Evolutionary conservation across 2,888 invertebrate genomes (phyloP).

Genomic region (Agrilus cyanescens): DNA sequence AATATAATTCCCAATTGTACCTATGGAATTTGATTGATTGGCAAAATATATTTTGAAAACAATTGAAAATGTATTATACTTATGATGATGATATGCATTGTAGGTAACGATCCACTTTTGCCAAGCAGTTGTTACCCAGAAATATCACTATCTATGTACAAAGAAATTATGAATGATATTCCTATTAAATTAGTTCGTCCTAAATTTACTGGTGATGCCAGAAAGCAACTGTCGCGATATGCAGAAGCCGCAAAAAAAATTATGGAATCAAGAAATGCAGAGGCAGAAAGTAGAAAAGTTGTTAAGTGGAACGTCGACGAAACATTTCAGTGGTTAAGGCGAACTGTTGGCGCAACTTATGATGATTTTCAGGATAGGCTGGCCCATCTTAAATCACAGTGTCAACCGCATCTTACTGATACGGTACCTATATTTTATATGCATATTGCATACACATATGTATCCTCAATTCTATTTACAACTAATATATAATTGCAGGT

Average conservation of each 20-base stretch:
- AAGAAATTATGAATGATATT: constrained; percentile 96
- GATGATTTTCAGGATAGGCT: constrained; percentile 86
- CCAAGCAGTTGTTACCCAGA: constrained; percentile 88
- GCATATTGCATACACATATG: neutral
- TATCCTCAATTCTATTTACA: neutral
- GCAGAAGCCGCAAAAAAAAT: constrained; percentile 96
- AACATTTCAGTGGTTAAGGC: constrained; percentile 89
- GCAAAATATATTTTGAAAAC: too few relatives aligned
- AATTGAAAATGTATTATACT: neutral
- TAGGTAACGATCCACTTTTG: constrained; percentile 78
- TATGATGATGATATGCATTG: too few relatives aligned
- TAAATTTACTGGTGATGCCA: constrained; percentile 89
- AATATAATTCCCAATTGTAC: too few relatives aligned
- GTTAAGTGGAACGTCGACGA: constrained; percentile 99
- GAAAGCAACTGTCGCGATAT: constrained; percentile 75
- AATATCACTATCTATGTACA: constrained; percentile 89
- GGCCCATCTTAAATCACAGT: constrained; percentile 85
- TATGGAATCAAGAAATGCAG: constrained; percentile 86
- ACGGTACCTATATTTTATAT: constrained; percentile 42
- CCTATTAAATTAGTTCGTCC: constrained; percentile 92
- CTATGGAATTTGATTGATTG: too few relatives aligned
- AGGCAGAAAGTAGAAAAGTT: constrained; percentile 88
- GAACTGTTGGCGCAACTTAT: constrained; percentile 86
- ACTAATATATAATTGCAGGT: constrained; percentile 30
- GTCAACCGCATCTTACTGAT: constrained; percentile 90